Conservation (phyloP, 2,888 invertebrate genomes). For the Arge pagana region DNA sequence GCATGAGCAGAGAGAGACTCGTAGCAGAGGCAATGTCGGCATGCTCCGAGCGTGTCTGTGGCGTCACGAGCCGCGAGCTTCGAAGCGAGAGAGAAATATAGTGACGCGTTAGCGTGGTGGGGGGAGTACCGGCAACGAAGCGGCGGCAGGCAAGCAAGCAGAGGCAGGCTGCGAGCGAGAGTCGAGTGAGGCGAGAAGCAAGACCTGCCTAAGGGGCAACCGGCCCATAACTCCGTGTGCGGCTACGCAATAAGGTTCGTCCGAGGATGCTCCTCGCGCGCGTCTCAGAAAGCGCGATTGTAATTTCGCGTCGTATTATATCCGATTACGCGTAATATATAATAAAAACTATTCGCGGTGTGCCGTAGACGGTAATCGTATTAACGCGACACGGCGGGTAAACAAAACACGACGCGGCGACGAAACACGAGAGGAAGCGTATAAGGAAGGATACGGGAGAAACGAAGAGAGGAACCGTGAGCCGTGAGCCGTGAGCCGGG, state of each 20-base stretch:
- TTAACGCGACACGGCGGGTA: too few relatives aligned
- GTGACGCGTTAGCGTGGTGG: slow-evolving; percentile 23
- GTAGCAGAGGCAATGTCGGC: background rate
- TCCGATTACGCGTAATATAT: background rate
- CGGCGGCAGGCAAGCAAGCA: slow-evolving; percentile 4
- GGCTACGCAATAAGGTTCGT: slow-evolving; percentile 55
- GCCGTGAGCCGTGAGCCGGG: too few relatives aligned
- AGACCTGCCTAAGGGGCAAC: slow-evolving; percentile 49
- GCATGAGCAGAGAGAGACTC: slow-evolving; percentile 16
- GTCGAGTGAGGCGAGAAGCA: slow-evolving; percentile 34
- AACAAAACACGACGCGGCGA: too few relatives aligned
- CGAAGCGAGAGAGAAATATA: too few relatives aligned
- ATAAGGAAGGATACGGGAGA: too few relatives aligned
- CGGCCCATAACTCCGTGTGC: slow-evolving; percentile 54
- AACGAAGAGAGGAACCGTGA: too few relatives aligned
- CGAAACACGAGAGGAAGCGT: too few relatives aligned
- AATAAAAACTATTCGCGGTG: too few relatives aligned
- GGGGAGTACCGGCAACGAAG: slow-evolving; percentile 24
- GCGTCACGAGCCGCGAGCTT: too few relatives aligned
- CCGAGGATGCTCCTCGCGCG: slow-evolving; percentile 27
- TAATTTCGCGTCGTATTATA: background rate
- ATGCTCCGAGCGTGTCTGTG: background rate
- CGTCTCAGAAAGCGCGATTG: background rate
- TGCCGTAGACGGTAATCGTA: too few relatives aligned
- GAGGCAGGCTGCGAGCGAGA: slow-evolving; percentile 27